Percentiles rank a stretch among this genome's conserved stretches.
These are phyloP conservation scores for Dromococcyx pavoninus DNA, from an alignment of 2,797 vertebrate species.

Conservation along the genomic window DNA sequence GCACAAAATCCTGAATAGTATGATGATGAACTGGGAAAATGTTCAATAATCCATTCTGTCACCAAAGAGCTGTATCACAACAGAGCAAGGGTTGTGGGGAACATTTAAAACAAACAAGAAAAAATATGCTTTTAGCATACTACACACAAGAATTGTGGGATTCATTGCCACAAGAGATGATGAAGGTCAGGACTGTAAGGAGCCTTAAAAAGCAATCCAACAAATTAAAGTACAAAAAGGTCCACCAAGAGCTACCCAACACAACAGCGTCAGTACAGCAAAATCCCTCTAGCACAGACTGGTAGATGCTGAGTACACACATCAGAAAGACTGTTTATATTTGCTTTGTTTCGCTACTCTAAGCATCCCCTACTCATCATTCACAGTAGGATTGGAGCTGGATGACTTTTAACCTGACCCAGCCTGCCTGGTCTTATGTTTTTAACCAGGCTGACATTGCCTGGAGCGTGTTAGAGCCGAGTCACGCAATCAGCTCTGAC, in stretches of 20 bases:
- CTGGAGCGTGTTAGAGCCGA: neutral
- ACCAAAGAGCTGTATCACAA: neutral
- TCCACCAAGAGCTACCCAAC: neutral
- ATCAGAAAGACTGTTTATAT: neutral
- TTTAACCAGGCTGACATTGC: conserved; percentile 33
- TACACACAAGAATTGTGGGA: neutral
- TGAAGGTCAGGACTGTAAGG: neutral
- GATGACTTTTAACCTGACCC: conserved; percentile 25
- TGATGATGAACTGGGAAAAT: neutral
- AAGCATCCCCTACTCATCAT: neutral
- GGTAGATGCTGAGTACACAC: neutral
- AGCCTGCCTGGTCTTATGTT: conserved; percentile 19
- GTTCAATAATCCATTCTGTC: neutral
- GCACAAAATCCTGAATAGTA: neutral
- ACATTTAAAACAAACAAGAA: neutral
- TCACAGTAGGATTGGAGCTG: neutral
- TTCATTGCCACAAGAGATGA: neutral
- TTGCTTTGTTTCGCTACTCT: neutral
- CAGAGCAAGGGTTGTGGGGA: neutral
- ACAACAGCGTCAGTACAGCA: neutral
- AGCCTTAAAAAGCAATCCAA: neutral
- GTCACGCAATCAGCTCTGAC: conserved; percentile 25
- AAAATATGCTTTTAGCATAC: neutral
- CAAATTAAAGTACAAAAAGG: neutral
- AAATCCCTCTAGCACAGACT: neutral